Evolutionary conservation across 2,113 vertebrate species (phyloP).

Genomic region (Rallus limicola): DNA sequence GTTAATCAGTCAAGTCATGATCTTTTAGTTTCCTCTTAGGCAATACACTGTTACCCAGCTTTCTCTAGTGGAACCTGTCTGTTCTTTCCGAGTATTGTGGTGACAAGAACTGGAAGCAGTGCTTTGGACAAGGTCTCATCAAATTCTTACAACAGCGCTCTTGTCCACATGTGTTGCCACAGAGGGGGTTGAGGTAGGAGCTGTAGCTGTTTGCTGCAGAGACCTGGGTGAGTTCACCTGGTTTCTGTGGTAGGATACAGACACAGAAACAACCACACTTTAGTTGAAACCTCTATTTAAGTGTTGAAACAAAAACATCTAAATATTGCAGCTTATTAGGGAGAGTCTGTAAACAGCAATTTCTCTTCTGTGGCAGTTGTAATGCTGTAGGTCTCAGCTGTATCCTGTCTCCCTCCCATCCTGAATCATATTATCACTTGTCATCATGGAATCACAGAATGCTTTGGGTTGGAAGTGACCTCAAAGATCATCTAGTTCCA

Average conservation of each 20-base stretch:
- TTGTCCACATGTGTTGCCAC: accelerated
- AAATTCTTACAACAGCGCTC: accelerated
- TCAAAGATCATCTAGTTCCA: too few species aligned
- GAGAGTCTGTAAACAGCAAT: constrained; percentile 8
- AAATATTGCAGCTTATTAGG: neutral
- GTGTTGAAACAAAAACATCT: neutral
- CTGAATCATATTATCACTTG: neutral
- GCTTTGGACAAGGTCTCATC: neutral
- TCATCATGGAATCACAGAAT: too few species aligned
- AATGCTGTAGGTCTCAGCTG: neutral
- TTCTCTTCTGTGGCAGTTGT: neutral
- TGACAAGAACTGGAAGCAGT: neutral
- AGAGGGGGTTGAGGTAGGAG: accelerated
- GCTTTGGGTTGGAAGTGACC: too few species aligned
- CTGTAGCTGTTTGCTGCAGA: accelerated
- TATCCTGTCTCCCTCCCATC: neutral
- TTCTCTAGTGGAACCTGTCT: accelerated
- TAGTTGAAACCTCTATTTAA: neutral
- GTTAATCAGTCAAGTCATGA: neutral
- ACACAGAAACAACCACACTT: neutral
- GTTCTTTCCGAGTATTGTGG: neutral
- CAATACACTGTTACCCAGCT: neutral
- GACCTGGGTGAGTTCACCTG: neutral
- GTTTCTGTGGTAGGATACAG: neutral
- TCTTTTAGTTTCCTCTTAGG: neutral